Evolutionary conservation across 2,888 invertebrate species (phyloP).

Genomic region (Alloscopus bannaensis): DNA sequence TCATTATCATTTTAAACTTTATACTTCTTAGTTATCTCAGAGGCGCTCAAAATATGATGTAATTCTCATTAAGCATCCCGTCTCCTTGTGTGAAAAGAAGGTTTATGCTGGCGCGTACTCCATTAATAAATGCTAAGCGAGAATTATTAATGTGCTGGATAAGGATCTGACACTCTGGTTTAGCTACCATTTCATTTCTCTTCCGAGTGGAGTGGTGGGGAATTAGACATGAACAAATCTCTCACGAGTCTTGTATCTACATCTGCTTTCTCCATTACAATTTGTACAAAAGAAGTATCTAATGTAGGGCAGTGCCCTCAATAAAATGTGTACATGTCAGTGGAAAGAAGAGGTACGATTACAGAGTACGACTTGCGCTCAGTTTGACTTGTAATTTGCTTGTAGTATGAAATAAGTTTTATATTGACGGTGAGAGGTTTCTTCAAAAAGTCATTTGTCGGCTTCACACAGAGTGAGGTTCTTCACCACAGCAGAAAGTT

Average conservation of each 20-base stretch:
- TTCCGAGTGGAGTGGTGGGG: slow-evolving; percentile 74
- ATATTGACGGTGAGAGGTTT: too few species aligned
- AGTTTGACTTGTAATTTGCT: not conserved
- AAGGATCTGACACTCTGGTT: slow-evolving; percentile 35
- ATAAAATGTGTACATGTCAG: not conserved
- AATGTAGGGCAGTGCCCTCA: not conserved
- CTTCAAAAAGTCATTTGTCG: slow-evolving; percentile 11
- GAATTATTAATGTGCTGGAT: slow-evolving; percentile 42
- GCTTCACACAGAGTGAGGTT: not conserved
- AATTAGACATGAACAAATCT: slow-evolving; percentile 38
- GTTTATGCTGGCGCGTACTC: slow-evolving; percentile 26
- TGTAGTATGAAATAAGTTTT: too few species aligned
- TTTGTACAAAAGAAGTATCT: slow-evolving; percentile 2
- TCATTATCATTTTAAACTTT: slow-evolving; percentile 3
- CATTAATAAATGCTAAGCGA: slow-evolving; percentile 30
- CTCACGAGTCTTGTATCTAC: too few species aligned
- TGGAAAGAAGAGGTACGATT: not conserved
- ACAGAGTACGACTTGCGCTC: not conserved
- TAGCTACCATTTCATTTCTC: slow-evolving; percentile 77
- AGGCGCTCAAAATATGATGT: too few species aligned
- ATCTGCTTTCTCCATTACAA: slow-evolving; percentile 24
- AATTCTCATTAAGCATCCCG: slow-evolving; percentile 40
- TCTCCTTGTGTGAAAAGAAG: slow-evolving; percentile 11
- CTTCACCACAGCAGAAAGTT: slow-evolving; percentile 3
- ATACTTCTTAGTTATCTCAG: slow-evolving; percentile 9